These are phyloP conservation scores for Sminthurides bifidus DNA, from an alignment of 1,140 invertebrate species.

Conservation along the genomic window DNA sequence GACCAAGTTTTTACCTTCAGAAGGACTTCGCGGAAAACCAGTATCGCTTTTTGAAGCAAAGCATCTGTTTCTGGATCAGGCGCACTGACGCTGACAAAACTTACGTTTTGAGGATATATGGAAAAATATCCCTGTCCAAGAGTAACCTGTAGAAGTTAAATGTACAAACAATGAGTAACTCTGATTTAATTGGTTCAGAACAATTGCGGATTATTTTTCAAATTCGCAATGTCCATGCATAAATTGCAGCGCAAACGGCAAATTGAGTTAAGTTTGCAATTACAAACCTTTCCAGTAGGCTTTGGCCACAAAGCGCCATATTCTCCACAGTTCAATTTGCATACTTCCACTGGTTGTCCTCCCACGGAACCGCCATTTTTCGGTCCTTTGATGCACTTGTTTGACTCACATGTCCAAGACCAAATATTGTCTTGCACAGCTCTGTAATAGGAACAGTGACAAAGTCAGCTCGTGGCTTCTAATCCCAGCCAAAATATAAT, in stretches of 20 bases:
- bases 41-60: conserved; percentile 6
- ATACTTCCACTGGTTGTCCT: conserved; percentile 23
- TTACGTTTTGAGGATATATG: conserved; percentile 25
- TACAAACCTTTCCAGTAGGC: conserved; percentile 49
- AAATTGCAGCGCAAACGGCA: not conserved
- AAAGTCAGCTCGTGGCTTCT: not conserved
- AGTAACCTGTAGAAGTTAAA: conserved; percentile 11
- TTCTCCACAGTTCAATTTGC: conserved; percentile 33
- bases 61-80: conserved; percentile 1
- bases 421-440: conserved; percentile 7
- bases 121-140: conserved; percentile 11
- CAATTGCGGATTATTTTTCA: not conserved
- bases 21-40: conserved; percentile 21
- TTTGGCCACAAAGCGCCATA: conserved; percentile 55
- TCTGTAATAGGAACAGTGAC: not conserved
- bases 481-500: no score
- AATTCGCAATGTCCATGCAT: not conserved
- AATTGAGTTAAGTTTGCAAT: conserved; percentile 21
- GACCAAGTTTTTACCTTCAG: conserved; percentile 4
- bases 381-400: conserved; percentile 14
- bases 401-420: conserved; percentile 18
- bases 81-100: conserved; percentile 9
- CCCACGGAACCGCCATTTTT: conserved; percentile 6
- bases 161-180: no score
- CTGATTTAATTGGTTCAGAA: not conserved